phyloP scores from a whole-genome alignment of 2,113 vertebrate species.

The Oceanodroma tethys region DNA sequence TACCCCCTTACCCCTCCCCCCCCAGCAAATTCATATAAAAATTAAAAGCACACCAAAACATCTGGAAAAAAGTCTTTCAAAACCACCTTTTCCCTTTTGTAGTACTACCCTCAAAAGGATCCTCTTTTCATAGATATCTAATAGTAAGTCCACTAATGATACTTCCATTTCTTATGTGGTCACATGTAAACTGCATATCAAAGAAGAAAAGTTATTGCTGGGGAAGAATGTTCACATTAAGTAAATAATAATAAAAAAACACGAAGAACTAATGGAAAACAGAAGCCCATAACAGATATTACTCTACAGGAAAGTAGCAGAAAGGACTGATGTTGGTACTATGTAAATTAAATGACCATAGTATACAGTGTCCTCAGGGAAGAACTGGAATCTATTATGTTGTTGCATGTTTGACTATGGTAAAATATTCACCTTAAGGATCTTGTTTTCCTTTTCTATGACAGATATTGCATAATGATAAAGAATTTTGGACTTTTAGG shows the following conservation, averaged over 20 bases:
- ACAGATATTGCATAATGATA: background rate
- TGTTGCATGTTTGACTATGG: background rate
- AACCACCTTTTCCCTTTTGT: background rate
- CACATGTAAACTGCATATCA: background rate
- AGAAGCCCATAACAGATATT: background rate
- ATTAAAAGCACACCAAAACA: background rate
- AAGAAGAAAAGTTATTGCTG: background rate
- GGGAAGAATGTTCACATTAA: background rate
- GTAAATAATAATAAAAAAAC: background rate
- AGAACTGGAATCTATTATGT: background rate
- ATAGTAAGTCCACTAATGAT: background rate
- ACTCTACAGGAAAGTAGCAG: background rate
- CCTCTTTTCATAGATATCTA: background rate
- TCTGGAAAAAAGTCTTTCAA: background rate
- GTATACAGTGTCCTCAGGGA: background rate
- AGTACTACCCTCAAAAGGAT: background rate
- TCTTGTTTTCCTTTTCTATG: background rate
- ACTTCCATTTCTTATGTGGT: background rate
- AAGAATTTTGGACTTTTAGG: background rate
- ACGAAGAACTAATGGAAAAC: background rate
- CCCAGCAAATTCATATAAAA: background rate
- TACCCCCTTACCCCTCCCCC: rapidly evolving
- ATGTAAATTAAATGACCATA: background rate
- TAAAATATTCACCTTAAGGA: background rate
- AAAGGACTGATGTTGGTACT: background rate